Base-by-base conservation (phyloP, 2,113 vertebrate genomes). In the Mirza zaza region DNA sequence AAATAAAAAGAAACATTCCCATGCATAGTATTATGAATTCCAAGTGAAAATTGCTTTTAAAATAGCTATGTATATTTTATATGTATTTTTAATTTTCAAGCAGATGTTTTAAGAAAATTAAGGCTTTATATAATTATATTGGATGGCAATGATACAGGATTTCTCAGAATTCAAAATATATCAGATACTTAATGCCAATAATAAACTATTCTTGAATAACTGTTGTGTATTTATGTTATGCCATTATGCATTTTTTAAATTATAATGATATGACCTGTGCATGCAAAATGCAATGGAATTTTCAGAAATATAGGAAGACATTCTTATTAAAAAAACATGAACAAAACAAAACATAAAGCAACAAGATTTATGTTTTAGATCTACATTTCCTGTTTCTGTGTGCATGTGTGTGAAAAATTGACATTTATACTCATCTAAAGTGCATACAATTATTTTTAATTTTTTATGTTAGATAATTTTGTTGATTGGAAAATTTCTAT, bases 1-100 rank as follows among this genome's bases (percentile, higher is more conserved):
- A 97, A 97, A 70, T 86, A 95, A 94, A 96, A 94, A 61, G 1
- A 90, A 45, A 59, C 10, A 67, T 83, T 89, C 83, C 48, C 45
- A 92, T 67, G 45, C 21, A 86, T 59, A 70, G 2, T 65, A 48
- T 42, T 73, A 67, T 76, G 32, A 25, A 48, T 48, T 79, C 70
- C 79, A 94, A 86, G 20, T 91, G 39, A 88, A 90, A 87, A 48
- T 70, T 91, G 23, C 36, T 79, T 81, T 94, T 73, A 91, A 94
- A 95, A 42, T 89, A 68, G 12, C 52, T 76, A 32, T n/a, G 21
- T 63, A 52, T 83, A 61, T 88, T 67, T 87, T 79, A 79, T 77
- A 79, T 8, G 68, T 87, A 13, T 80, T 84, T 97, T 91, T 76
- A 75, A 79, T 88, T 95, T 90, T 94, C 6, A 71, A 61, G 10